Conservation (phyloP, 2,888 invertebrate species). For the Synergus umbraculus region DNA sequence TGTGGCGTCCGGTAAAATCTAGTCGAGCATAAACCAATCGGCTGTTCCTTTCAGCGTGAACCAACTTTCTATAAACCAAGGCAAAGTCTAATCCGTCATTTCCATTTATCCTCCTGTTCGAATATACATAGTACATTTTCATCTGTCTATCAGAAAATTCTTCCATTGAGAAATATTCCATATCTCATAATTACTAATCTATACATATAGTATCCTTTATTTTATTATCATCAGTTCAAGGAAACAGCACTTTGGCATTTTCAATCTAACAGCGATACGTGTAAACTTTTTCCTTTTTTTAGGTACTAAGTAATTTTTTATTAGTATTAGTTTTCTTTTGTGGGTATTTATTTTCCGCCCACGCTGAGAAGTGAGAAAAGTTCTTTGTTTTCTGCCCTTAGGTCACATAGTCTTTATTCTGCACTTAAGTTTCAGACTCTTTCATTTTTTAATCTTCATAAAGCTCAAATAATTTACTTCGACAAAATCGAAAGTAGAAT, state of each 20-base stretch:
- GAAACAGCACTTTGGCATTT: too few species aligned
- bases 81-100: constrained; percentile 32
- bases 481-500: too few species aligned
- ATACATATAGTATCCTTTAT: not conserved
- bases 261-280: too few species aligned
- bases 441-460: not conserved
- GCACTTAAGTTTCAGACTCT: not conserved
- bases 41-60: constrained; percentile 35
- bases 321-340: not conserved
- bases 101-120: constrained; percentile 1
- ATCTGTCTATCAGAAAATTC: constrained; percentile 16
- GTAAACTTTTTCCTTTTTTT: not conserved
- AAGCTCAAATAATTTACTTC: not conserved
- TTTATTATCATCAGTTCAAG: not conserved
- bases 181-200: not conserved
- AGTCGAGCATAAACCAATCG: constrained; percentile 41
- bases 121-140: not conserved
- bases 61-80: constrained; percentile 37
- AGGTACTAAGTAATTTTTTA: not conserved
- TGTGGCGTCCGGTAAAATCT: constrained; percentile 42
- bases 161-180: not conserved
- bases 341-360: not conserved
- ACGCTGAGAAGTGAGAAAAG: not conserved
- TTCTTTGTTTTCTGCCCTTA: not conserved
- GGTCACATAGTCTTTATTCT: not conserved